phyloP scores from a whole-genome alignment of 1,140 invertebrate genomes.

The Manduca sexta region DNA sequence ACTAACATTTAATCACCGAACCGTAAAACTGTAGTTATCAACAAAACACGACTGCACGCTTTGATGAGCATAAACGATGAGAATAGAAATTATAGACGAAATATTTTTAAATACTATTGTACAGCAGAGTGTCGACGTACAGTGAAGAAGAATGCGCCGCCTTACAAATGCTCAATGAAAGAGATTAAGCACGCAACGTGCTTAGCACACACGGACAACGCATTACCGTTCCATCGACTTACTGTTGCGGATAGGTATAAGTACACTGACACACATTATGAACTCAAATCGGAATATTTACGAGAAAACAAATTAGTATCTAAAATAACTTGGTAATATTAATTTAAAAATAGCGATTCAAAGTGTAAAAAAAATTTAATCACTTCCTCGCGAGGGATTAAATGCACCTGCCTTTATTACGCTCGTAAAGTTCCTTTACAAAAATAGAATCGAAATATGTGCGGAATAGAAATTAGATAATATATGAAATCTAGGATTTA shows the following conservation, averaged over 20 bases:
- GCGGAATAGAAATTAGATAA: too few relatives aligned
- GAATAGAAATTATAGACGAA: not conserved
- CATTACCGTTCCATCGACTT: slow-evolving; percentile 13
- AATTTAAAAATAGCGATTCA: too few relatives aligned
- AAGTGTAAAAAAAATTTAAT: too few relatives aligned
- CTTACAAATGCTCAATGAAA: slow-evolving; percentile 30
- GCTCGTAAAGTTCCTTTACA: too few relatives aligned
- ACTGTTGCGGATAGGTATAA: slow-evolving; percentile 4
- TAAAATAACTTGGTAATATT: too few relatives aligned
- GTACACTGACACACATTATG: slow-evolving; percentile 15
- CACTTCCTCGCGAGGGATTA: too few relatives aligned
- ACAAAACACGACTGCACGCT: slow-evolving; percentile 1
- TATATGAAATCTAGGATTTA: too few relatives aligned
- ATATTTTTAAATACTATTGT: too few relatives aligned
- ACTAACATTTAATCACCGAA: not conserved
- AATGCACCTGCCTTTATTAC: too few relatives aligned
- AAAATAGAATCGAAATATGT: too few relatives aligned
- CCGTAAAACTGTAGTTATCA: not conserved
- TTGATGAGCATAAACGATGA: not conserved
- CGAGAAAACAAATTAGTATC: too few relatives aligned
- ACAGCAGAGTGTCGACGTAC: too few relatives aligned
- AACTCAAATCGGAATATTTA: slow-evolving; percentile 17
- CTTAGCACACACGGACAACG: slow-evolving; percentile 18
- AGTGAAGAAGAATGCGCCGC: slow-evolving; percentile 19
- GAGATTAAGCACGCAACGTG: slow-evolving; percentile 49